Conservation (phyloP, 2,888 invertebrate genomes). For the Drosophila paranaensis region DNA sequence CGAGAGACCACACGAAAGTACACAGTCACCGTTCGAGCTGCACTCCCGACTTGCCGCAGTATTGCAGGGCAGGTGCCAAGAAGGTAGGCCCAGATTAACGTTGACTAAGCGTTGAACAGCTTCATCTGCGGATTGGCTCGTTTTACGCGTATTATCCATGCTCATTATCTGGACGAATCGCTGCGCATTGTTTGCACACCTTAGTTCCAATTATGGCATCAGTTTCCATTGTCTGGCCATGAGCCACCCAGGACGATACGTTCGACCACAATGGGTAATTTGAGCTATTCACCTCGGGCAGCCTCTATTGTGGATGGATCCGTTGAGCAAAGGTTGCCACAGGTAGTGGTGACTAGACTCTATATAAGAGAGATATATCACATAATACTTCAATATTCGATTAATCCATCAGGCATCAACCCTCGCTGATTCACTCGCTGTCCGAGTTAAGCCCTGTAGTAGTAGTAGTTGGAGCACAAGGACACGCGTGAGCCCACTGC, state of each 20-base stretch:
- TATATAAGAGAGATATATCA: background rate
- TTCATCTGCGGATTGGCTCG: conserved; percentile 67
- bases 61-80: conserved; percentile 49
- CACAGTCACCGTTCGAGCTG: conserved; percentile 1
- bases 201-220: conserved; percentile 53
- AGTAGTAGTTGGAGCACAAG: conserved; percentile 63
- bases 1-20: conserved; percentile 53
- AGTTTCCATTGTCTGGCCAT: conserved; percentile 46
- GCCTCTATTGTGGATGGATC: conserved; percentile 30
- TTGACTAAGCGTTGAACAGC: conserved; percentile 42
- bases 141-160: conserved; percentile 72
- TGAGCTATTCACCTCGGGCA: conserved; percentile 34
- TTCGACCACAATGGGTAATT: conserved; percentile 46
- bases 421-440: conserved; percentile 15
- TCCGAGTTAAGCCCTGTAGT: conserved; percentile 34
- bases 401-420: conserved; percentile 47
- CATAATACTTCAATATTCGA: conserved; percentile 23
- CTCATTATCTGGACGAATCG: conserved; percentile 40
- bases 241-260: conserved; percentile 20
- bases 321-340: background rate
- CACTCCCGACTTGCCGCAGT: conserved; percentile 27
- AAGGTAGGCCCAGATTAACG: conserved; percentile 32
- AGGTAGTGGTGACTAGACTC: background rate
- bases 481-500: conserved; percentile 60
- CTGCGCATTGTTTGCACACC: conserved; percentile 39